Conservation (phyloP, 2,113 vertebrate genomes). For the Ammospiza nelsoni region DNA sequence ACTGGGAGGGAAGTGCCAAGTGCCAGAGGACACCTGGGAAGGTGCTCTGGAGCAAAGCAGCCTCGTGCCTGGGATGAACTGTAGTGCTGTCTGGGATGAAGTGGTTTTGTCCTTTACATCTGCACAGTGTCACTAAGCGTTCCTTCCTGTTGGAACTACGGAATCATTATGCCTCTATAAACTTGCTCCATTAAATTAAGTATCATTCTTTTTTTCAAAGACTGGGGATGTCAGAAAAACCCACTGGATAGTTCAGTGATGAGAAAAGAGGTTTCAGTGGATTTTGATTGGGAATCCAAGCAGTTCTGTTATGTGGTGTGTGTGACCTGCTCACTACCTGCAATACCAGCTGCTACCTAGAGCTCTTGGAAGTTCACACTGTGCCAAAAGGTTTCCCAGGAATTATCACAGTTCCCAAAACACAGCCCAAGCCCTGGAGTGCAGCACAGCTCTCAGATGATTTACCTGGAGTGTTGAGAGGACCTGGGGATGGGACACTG, state of each 20-base stretch:
- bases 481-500: constrained; percentile 92
- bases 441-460: not conserved
- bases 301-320: not conserved
- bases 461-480: constrained; percentile 95
- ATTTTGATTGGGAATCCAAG: not conserved
- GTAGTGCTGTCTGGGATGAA: not conserved
- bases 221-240: not conserved
- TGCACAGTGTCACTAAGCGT: not conserved
- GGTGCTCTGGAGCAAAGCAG: not conserved
- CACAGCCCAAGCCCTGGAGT: not conserved
- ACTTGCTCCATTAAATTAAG: not conserved
- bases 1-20: not conserved
- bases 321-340: not conserved
- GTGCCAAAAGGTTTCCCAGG: not conserved
- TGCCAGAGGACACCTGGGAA: not conserved
- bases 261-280: not conserved
- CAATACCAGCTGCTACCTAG: not conserved
- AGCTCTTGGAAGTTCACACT: not conserved
- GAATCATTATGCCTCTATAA: not conserved
- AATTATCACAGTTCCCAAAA: not conserved
- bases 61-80: not conserved
- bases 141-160: not conserved
- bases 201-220: not conserved
- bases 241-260: not conserved
- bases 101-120: not conserved